These are phyloP conservation scores for Bucco capensis DNA, from an alignment of 2,113 vertebrate species.

Conservation along the genomic window DNA sequence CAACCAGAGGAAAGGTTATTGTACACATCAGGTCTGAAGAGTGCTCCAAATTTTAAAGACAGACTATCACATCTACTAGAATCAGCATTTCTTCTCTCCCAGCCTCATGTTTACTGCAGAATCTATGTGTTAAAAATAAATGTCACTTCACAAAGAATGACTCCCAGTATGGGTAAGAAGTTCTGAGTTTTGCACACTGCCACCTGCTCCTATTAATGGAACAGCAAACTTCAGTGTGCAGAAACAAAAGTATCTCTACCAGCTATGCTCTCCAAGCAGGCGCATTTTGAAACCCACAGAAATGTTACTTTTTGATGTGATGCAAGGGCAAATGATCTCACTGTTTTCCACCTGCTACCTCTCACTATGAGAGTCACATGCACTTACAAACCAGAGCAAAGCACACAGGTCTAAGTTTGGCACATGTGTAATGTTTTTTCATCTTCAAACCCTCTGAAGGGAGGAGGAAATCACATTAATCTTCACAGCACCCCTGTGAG, in stretches of 20 bases:
- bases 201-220: not conserved
- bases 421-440: not conserved
- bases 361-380: not conserved
- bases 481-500: not conserved
- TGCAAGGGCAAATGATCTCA: not conserved
- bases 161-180: not conserved
- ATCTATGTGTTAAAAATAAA: not conserved
- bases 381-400: not conserved
- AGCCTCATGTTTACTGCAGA: not conserved
- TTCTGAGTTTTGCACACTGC: not conserved
- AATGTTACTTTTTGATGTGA: not conserved
- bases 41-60: not conserved
- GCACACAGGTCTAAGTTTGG: rapidly evolving
- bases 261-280: not conserved
- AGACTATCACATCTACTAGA: not conserved
- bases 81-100: not conserved
- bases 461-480: not conserved
- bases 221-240: not conserved
- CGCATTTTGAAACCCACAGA: not conserved
- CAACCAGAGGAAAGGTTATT: not conserved
- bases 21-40: not conserved
- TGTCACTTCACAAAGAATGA: not conserved
- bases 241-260: not conserved
- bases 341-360: not conserved
- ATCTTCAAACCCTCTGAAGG: not conserved